Evolutionary conservation across 2,888 invertebrate species (phyloP), one percentile per base, ranked within the genome.

Genomic region (Parnassius apollo): DNA sequence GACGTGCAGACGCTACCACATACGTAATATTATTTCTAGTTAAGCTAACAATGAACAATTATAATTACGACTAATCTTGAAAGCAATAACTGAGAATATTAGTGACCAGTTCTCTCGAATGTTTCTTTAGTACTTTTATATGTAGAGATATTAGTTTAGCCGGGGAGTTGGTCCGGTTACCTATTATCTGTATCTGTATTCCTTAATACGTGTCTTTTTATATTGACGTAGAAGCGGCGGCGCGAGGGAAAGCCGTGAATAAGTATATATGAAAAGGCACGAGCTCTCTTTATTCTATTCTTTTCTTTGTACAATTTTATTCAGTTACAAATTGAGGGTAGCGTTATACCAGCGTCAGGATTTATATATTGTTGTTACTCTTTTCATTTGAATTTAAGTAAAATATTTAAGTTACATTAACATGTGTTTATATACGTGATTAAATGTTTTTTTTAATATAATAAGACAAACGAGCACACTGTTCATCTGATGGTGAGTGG

Each of bases 181-280:
- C 59, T 65, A 62, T 67, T 65, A 67, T 61, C 59, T 61, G 58
- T 62, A 45, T 58, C 54, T 59, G 44, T 62, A 52, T 45, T 58
- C 63, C 53, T 65, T 63, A 59, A 54, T 62, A 49, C 46, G 49
- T 54, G 62, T 57, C 45, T 42, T 22, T 46, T 46, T 60, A 62
- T 49, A 53, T 58, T 13, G 13, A 49, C 13, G 13, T 13, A 13
- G 13, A 4, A 13, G 11, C 13, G 46, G 35, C 35, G 35, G 35
- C 35, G 35, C 35, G 35, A 35, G 35, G 35, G 35, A 35, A 35
- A 35, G 35, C 22, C 35, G 35, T 35, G 35, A 35, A 35, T 35
- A 35, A 35, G 4, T 35, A 35, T 35, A 35, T 35, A 35, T 35
- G 35, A 35, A 35, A 35, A 35, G 35, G 35, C 35, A 35, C 35